A percentile compares a stretch with the other conserved stretches of the same genome.
These are phyloP conservation scores for Epinephelus lanceolatus DNA, from an alignment of 2,113 vertebrate genomes.

Conservation along the genomic window DNA sequence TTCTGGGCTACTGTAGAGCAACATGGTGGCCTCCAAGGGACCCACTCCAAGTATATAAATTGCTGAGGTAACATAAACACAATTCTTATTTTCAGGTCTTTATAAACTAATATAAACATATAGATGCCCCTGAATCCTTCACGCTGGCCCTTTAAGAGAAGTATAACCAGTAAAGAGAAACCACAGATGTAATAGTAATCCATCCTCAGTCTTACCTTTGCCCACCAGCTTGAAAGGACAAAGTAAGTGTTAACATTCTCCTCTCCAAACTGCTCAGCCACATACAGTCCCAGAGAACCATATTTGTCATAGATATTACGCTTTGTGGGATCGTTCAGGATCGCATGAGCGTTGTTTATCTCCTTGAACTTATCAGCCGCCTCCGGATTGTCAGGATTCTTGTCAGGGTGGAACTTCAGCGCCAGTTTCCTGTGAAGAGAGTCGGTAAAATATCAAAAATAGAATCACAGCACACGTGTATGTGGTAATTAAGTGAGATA, in stretches of 20 bases:
- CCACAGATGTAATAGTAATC: background rate
- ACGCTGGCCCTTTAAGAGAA: no score
- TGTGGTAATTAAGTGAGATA: background rate
- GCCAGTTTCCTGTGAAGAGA: conserved; percentile 91
- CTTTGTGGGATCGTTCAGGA: conserved; percentile 95
- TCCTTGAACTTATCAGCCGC: conserved; percentile 98
- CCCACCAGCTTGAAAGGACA: conserved; percentile 99
- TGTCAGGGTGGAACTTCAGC: conserved; percentile 98
- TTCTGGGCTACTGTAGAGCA: no score
- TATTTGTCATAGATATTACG: conserved; percentile 99
- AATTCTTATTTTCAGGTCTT: no score
- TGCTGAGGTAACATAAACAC: no score
- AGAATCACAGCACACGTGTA: no score
- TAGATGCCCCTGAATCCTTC: no score
- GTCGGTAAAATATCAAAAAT: background rate
- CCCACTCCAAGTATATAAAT: no score
- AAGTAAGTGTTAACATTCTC: conserved; percentile 99
- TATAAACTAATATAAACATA: no score
- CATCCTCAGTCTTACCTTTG: conserved; percentile 88
- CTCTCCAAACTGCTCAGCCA: conserved; percentile 98
- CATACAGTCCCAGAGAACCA: conserved; percentile 97
- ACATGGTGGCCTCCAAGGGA: no score
- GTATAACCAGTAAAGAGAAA: background rate
- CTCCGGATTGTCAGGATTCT: conserved; percentile 98
- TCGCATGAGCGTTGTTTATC: conserved; percentile 98